phyloP scores from a whole-genome alignment of 2,797 vertebrate species.

The Podargus strigoides region DNA sequence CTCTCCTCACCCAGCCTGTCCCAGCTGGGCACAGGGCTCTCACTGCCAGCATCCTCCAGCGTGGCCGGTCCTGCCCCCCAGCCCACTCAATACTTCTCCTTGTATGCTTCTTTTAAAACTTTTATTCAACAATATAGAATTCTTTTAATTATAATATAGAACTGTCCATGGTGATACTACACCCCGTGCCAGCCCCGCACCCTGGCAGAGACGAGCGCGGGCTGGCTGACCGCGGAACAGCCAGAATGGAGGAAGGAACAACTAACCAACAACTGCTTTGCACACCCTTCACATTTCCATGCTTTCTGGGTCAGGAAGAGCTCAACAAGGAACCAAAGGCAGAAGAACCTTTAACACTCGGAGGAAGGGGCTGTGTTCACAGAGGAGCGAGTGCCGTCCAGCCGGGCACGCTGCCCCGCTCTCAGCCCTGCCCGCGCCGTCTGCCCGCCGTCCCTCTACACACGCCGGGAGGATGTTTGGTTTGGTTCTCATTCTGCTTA shows the following conservation, averaged over 20 bases:
- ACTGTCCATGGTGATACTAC: constrained; percentile 44
- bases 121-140: constrained; percentile 80
- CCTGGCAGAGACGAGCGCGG: neutral
- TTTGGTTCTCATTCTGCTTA: constrained; percentile 78
- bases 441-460: constrained; percentile 62
- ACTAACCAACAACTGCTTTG: constrained; percentile 56
- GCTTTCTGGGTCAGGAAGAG: constrained; percentile 70
- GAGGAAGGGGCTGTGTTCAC: constrained; percentile 63
- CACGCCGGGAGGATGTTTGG: constrained; percentile 42
- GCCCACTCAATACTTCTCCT: constrained; percentile 58
- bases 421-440: constrained; percentile 59
- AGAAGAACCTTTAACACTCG: constrained; percentile 65
- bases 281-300: constrained; percentile 69
- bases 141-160: constrained; percentile 66
- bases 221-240: constrained; percentile 6
- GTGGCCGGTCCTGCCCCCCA: neutral
- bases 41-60: neutral
- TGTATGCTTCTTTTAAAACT: constrained; percentile 70
- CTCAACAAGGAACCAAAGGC: constrained; percentile 73
- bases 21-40: neutral
- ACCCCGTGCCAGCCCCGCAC: neutral
- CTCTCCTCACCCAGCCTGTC: neutral
- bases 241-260: neutral
- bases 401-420: constrained; percentile 31
- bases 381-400: constrained; percentile 42